Conservation (phyloP, 2,888 invertebrate species). For the Eilema depressum region DNA sequence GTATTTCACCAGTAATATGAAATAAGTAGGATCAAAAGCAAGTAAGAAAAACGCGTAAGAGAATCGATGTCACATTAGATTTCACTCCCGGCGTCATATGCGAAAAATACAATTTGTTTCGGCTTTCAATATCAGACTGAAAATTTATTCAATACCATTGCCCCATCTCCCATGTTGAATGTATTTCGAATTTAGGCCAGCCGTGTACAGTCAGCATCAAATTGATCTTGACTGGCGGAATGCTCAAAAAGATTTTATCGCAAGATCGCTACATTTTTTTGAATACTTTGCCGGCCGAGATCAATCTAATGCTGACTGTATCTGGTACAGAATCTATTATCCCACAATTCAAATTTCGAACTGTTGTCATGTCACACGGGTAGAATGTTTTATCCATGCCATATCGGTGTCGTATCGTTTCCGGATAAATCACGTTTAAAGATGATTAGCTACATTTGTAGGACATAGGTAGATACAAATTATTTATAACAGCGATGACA, state of each 20-base stretch:
- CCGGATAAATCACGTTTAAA: background rate
- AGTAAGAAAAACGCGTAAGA: conserved; percentile 1
- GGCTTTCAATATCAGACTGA: background rate
- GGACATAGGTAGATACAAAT: no score
- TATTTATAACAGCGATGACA: no score
- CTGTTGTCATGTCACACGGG: background rate
- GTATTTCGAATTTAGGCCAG: background rate
- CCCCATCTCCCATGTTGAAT: background rate
- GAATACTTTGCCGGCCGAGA: no score
- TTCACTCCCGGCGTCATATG: background rate
- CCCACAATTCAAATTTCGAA: background rate
- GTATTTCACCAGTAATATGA: background rate
- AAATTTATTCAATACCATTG: conserved; percentile 3
- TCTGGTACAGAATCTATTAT: background rate
- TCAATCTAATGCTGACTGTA: no score
- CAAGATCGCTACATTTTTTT: no score
- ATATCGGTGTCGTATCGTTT: no score
- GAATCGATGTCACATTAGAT: conserved; percentile 12
- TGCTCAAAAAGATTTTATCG: no score
- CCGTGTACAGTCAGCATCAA: no score
- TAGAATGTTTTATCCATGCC: background rate
- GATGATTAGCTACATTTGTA: background rate
- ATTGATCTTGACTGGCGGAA: no score
- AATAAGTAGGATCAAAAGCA: conserved; percentile 2
- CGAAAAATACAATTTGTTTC: conserved; percentile 3